Base-by-base conservation (phyloP, 1,140 invertebrate genomes). In the Anadara kagoshimensis region DNA sequence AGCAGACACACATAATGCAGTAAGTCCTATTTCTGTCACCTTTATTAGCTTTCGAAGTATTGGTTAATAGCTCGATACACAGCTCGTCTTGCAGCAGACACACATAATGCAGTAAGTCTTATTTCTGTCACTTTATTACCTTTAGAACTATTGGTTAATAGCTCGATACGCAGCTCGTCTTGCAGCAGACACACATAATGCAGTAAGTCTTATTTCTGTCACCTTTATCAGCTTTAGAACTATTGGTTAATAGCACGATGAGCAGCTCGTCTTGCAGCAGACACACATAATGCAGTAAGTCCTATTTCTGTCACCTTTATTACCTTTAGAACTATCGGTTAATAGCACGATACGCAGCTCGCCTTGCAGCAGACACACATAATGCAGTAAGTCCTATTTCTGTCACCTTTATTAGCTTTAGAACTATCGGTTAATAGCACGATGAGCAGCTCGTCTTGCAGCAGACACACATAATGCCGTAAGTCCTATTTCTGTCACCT, bases 1-100 rank as follows among this genome's bases (percentile, higher is more conserved):
- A 18, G 90, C 90, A 24, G 95, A 98, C 90, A 94, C 94, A 73
- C 92, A 94, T 85, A 94, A 94, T 78, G 93, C 94, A 90, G 94
- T 96, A 91, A 93, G 92, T 92, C 24, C 10, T 49, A 11, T 26
- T 14, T 16, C n/a, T n/a, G n/a, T n/a, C n/a, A n/a, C n/a, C n/a
- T n/a, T n/a, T n/a, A n/a, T n/a, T n/a, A n/a, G n/a, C n/a, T n/a
- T n/a, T n/a, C n/a, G n/a, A n/a, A n/a, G n/a, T n/a, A 99, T 89
- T 93, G 96, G 76, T 92, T 99, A 67, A 99, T 99, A 87, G 97
- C 97, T 49, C 91, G 97, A 80, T 99, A 99, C 90, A 96, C 97
- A 22, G 96, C 97, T 12, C 91, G 96, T 83, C 91, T 99, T 61
- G 97, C 97, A 18, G 90, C 90, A 24, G 95, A 98, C 90, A 94